These are phyloP conservation scores for Andrena marginata DNA, from an alignment of 2,888 invertebrate genomes.

Conservation along the genomic window DNA sequence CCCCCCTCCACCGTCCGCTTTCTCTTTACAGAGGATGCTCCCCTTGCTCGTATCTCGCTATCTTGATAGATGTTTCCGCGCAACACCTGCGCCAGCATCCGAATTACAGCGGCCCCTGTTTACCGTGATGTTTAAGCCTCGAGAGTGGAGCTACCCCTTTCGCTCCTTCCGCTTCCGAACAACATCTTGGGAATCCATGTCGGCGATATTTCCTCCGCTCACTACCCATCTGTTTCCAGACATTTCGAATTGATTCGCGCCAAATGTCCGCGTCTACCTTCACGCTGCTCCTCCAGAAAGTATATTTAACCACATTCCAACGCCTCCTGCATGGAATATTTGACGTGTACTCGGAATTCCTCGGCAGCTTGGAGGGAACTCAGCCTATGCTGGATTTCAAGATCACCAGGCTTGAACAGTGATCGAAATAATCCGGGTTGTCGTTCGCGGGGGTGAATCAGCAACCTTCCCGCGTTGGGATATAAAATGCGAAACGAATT, in stretches of 20 bases:
- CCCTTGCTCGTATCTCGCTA: conserved; percentile 75
- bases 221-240: too few species aligned
- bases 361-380: neutral
- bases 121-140: conserved; percentile 74
- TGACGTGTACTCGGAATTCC: too few species aligned
- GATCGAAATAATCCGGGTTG: conserved; percentile 80
- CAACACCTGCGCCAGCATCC: conserved; percentile 81
- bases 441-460: conserved; percentile 74
- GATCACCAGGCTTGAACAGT: conserved; percentile 14
- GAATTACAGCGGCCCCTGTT: conserved; percentile 77
- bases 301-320: too few species aligned
- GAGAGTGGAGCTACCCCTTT: conserved; percentile 40
- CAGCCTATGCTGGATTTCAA: neutral
- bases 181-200: conserved; percentile 26
- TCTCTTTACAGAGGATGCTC: conserved; percentile 62
- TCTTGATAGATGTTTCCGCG: conserved; percentile 83
- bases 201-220: conserved; percentile 43
- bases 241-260: neutral
- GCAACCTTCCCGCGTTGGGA: conserved; percentile 63
- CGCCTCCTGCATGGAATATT: too few species aligned
- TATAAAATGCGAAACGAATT: conserved; percentile 84
- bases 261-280: too few species aligned
- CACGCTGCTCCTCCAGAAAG: too few species aligned
- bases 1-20: conserved; percentile 42
- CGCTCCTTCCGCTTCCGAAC: conserved; percentile 32